These are phyloP conservation scores for Meriones psammophilus DNA, from an alignment of 2,797 vertebrate genomes.

Conservation along the genomic window DNA sequence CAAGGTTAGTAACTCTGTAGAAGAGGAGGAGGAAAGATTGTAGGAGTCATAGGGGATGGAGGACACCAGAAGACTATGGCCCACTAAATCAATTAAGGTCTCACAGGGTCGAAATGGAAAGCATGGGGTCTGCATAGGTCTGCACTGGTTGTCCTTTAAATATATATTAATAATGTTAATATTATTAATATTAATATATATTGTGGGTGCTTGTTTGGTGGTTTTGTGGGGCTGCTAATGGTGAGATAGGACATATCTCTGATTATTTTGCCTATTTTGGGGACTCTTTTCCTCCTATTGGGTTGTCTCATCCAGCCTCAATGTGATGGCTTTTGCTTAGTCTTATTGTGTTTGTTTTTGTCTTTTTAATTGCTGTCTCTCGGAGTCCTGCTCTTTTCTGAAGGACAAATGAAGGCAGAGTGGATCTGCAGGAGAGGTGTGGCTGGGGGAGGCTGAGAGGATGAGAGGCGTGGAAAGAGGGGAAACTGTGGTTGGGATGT, in stretches of 20 bases:
- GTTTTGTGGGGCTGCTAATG: neutral
- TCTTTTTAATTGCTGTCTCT: neutral
- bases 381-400: neutral
- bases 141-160: too few relatives aligned
- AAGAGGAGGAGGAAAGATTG: neutral
- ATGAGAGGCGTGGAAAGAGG: neutral
- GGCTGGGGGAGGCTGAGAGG: too few relatives aligned
- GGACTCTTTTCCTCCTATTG: neutral
- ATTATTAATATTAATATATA: too few relatives aligned
- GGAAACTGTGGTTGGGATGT: neutral
- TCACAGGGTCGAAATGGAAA: neutral
- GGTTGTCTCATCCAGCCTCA: neutral
- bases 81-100: neutral
- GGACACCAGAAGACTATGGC: neutral
- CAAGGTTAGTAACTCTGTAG: neutral
- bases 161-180: too few relatives aligned
- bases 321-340: neutral
- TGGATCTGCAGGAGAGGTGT: neutral
- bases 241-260: too few relatives aligned
- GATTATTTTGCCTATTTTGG: neutral
- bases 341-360: neutral
- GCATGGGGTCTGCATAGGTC: too few relatives aligned
- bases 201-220: neutral
- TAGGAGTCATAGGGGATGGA: neutral
- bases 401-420: neutral